A percentile compares a stretch with the other conserved stretches of the same genome.
Conservation (phyloP, 2,797 vertebrate species). For the Staurois parvus region DNA sequence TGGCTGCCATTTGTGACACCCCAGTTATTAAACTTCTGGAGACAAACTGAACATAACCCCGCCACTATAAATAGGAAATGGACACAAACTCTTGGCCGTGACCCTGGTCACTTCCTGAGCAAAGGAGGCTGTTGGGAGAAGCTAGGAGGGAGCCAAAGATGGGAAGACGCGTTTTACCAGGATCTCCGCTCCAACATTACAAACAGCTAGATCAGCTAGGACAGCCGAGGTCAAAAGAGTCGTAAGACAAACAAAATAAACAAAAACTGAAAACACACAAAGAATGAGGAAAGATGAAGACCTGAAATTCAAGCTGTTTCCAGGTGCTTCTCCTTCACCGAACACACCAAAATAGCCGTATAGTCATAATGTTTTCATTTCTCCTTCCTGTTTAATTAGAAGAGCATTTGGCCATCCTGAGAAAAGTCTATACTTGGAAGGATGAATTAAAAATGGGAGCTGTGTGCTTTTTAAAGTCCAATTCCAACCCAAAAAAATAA, state of each 20-base stretch:
- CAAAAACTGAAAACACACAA: not conserved
- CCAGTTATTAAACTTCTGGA: not conserved
- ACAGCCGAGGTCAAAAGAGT: not conserved
- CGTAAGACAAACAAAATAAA: not conserved
- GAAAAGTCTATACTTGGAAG: not conserved
- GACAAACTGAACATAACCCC: not conserved
- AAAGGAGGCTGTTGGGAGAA: conserved; percentile 2
- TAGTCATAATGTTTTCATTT: conserved; percentile 4
- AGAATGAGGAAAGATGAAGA: not conserved
- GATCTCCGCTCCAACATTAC: not conserved
- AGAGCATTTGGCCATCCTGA: not conserved
- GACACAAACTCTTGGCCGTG: not conserved
- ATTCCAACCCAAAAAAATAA: not conserved
- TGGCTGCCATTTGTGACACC: too few species aligned
- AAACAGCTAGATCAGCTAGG: not conserved
- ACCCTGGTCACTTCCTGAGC: conserved; percentile 13
- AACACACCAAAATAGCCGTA: not conserved
- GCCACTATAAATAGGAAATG: not conserved
- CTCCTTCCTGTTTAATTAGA: conserved; percentile 16
- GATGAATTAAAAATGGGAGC: not conserved
- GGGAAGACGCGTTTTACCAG: conserved; percentile 18
- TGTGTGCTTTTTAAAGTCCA: not conserved
- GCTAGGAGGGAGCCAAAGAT: not conserved
- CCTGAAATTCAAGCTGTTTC: not conserved
- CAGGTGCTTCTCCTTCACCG: not conserved